These are phyloP conservation scores for Ptychoptera albimana DNA, from an alignment of 2,888 invertebrate species.

Conservation along the genomic window DNA sequence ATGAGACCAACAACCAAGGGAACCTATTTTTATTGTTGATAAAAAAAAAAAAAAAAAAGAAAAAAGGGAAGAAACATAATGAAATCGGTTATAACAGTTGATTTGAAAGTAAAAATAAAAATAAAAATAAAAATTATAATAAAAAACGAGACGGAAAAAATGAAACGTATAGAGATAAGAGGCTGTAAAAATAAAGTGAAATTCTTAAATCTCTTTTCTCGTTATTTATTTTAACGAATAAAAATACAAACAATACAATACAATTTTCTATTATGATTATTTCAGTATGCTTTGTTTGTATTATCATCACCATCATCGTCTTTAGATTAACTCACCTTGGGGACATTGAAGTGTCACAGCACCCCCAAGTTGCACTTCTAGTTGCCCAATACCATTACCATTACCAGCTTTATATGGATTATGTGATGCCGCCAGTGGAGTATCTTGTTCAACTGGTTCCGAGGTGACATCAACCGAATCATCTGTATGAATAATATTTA, in stretches of 20 bases:
- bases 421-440: constrained; percentile 36
- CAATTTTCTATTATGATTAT: neutral
- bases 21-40: constrained; percentile 27
- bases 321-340: constrained; percentile 36
- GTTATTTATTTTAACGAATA: neutral
- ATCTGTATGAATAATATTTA: constrained; percentile 18
- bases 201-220: neutral
- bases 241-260: neutral
- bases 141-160: too few species aligned
- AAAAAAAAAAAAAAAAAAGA: neutral
- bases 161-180: neutral
- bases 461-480: constrained; percentile 38
- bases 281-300: neutral
- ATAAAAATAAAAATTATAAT: neutral
- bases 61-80: neutral
- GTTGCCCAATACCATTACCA: constrained; percentile 33
- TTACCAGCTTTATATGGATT: constrained; percentile 27
- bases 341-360: constrained; percentile 76
- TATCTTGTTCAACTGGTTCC: constrained; percentile 39
- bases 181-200: neutral
- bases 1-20: constrained; percentile 48
- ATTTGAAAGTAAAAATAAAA: neutral
- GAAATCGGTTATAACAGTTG: neutral
- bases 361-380: constrained; percentile 73
- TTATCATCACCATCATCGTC: neutral